A percentile compares a stretch with the other conserved stretches of the same genome.
Evolutionary conservation across 2,113 vertebrate species (phyloP).

Genomic region (Xenus cinereus): DNA sequence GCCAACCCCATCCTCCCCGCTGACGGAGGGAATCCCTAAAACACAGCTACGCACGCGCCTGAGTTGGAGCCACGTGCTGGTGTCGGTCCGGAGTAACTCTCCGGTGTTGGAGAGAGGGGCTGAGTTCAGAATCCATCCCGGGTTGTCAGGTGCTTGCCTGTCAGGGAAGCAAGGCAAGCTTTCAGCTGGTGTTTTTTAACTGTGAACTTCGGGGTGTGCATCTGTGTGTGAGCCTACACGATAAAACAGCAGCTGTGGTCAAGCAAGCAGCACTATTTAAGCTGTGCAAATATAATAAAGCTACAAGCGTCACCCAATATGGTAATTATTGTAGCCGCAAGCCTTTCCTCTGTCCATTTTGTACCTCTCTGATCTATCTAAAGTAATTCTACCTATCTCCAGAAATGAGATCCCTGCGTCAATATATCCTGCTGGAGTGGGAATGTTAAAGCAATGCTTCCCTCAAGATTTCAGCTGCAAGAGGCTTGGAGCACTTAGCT

Average conservation of each 20-base stretch:
- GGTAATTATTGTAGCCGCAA: not conserved
- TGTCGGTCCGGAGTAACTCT: not conserved
- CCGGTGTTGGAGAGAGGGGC: rapidly evolving
- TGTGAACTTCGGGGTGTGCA: not conserved
- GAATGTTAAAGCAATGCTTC: not conserved
- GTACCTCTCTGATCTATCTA: not conserved
- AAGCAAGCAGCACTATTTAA: not conserved
- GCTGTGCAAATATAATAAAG: not conserved
- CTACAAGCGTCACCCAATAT: not conserved
- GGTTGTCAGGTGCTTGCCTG: not conserved
- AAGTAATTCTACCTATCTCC: not conserved
- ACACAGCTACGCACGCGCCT: not conserved
- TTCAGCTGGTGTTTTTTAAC: not conserved
- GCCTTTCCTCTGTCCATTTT: not conserved
- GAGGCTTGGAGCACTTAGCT: not conserved
- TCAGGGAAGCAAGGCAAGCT: not conserved
- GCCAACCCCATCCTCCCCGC: not conserved
- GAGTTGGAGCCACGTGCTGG: not conserved
- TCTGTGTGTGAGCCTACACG: not conserved
- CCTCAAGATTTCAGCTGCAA: not conserved
- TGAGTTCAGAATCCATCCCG: not conserved
- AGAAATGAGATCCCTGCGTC: not conserved
- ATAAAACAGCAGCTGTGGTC: slow-evolving; percentile 38
- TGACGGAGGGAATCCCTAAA: not conserved
- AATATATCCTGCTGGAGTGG: not conserved